Base-by-base conservation (phyloP, 92 coral and sea anemone genomes). In the Desmophyllum pertusum region DNA sequence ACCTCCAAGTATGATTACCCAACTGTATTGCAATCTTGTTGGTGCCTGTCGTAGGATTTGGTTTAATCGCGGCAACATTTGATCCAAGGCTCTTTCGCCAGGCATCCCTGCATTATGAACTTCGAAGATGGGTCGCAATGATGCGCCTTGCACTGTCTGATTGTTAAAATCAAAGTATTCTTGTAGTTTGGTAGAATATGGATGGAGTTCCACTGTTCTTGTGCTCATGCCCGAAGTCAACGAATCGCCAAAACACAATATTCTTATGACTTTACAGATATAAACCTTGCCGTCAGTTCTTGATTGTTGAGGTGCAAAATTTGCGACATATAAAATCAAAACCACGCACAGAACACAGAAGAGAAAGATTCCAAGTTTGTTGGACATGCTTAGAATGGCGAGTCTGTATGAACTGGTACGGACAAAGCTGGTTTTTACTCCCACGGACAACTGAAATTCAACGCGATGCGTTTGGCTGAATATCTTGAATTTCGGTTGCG, bases 1-100 rank as follows among this genome's bases (percentile, higher is more conserved):
- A 1, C 98, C 98, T 5, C 91, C 89, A 1, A 94, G 83, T 42
- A 94, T 89, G 14, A 94, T 63, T 38, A 92, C 95, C 98, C 98
- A 94, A 42, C 88, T 89, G 76, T 89, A 94, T 18, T 87, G 53
- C 31, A 21, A 72, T 15, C 37, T 52, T 6, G 64, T 25, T n/a
- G n/a, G n/a, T n/a, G n/a, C n/a, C n/a, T 38, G 39, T 64, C 78
- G 50, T 14, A 90, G 66, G 19, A 77, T 78, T 53, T 46, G 67
- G 6, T 59, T 59, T 19, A 90, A 84, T 25, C 91, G 75, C n/a
- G 53, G 72, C 59, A 61, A 41, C 70, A 88, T 78, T 10, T 48
- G 66, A 13, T 79, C 88, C 7, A 71, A 64, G 5, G 73, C 93
- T 48, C 75, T 51, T 25, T 87, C 93, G 7, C 93, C 93, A 21